Conservation (phyloP, 1,140 invertebrate genomes). For the Cephus cinctus region DNA sequence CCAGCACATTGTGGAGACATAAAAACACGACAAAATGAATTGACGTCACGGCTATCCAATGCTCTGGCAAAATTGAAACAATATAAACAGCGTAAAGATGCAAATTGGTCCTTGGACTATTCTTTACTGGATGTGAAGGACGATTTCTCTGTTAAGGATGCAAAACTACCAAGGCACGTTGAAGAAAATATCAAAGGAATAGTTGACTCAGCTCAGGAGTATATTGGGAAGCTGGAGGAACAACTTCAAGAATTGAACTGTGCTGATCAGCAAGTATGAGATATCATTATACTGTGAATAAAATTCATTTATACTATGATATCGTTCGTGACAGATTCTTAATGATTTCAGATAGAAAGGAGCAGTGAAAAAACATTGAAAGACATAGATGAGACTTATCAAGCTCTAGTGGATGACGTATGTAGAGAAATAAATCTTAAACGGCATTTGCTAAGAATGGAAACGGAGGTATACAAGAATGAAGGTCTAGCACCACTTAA, state of each 20-base stretch:
- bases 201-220: constrained; percentile 23
- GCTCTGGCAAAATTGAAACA: constrained; percentile 23
- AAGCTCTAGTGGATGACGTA: constrained; percentile 23
- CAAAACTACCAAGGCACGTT: constrained; percentile 19
- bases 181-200: constrained; percentile 23
- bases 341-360: constrained; percentile 24
- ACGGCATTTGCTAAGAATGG: constrained; percentile 28
- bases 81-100: constrained; percentile 12
- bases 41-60: constrained; percentile 11
- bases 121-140: constrained; percentile 8
- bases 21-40: constrained; percentile 12
- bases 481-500: constrained; percentile 28
- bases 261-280: constrained; percentile 26
- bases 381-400: constrained; percentile 27
- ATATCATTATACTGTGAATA: not conserved
- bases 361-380: constrained; percentile 19
- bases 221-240: constrained; percentile 26
- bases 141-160: not conserved
- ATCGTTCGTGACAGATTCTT: not conserved
- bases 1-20: not conserved
- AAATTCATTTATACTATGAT: not conserved
- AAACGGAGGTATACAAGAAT: constrained; percentile 26
- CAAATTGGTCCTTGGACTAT: constrained; percentile 10
- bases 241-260: constrained; percentile 27
- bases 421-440: constrained; percentile 27